Evolutionary conservation across 2,113 vertebrate species (phyloP).

Genomic region (Setophaga kirtlandii): DNA sequence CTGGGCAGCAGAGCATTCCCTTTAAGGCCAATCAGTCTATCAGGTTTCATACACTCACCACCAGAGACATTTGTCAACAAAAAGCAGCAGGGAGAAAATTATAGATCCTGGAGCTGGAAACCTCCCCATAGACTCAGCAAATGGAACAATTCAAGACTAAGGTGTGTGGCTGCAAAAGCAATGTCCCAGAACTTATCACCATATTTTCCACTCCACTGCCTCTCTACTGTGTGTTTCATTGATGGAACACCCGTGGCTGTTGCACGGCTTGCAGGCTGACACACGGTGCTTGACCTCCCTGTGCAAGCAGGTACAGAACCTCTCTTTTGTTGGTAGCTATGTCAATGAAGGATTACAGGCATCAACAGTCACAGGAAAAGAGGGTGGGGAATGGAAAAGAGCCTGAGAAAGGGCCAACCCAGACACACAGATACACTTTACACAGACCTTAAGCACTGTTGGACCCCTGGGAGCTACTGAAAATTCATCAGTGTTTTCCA

Average conservation of each 20-base stretch:
- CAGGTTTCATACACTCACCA: not conserved
- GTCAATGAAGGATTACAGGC: not conserved
- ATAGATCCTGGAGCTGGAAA: not conserved
- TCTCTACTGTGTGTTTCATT: not conserved
- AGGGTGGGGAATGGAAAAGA: not conserved
- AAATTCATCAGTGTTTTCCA: not conserved
- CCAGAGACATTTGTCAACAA: not conserved
- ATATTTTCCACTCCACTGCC: not conserved
- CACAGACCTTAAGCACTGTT: not conserved
- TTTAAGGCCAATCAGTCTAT: not conserved
- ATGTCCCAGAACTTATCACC: not conserved
- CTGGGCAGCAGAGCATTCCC: not conserved
- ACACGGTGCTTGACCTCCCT: accelerated
- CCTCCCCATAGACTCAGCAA: not conserved
- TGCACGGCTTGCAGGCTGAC: not conserved
- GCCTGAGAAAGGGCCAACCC: not conserved
- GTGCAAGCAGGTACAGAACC: not conserved
- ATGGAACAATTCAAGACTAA: not conserved
- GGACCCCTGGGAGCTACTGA: not conserved
- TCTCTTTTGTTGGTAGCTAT: not conserved
- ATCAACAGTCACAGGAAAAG: not conserved
- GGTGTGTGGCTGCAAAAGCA: not conserved
- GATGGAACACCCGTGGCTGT: not conserved
- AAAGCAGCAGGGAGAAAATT: not conserved
- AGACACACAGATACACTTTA: not conserved